Base-by-base conservation (phyloP, 1,140 invertebrate species). In the Drosophila bocki region DNA sequence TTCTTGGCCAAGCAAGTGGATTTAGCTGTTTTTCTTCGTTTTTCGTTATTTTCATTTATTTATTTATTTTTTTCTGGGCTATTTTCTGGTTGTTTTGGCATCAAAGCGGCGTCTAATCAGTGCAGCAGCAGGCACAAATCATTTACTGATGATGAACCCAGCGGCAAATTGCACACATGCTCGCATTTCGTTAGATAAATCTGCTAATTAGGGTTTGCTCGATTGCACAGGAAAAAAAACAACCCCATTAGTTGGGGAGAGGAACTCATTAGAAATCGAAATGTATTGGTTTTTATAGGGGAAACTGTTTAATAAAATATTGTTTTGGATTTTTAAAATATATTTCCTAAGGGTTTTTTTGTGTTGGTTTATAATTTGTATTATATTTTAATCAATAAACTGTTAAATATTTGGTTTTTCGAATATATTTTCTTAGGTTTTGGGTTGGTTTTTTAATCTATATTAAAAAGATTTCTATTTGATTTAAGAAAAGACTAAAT, bases 101-200 rank as follows among this genome's bases (percentile, higher is more conserved):
- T 82, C 76, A 91, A 81, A 86, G 76, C 56, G 56, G 72, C 84
- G 56, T 77, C 84, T 86, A 91, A 91, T 91, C 90, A 91, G 56
- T 67, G 45, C 39, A 53, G 54, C 53, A 56, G 58, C 35, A 26
- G 58, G 51, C 48, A 61, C 47, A 68, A 72, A 82, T 83, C 76
- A 69, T 67, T 75, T 64, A 39, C 65, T 78, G 82, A 79, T 81
- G 76, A 82, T 86, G 76, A 82, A 62, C 51, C 76, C 47, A 63
- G 41, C 75, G 45, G 41, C 80, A 64, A 82, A 91, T 91, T 82
- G 76, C 63, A 70, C 90, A 91, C 82, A 91, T 91, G 90, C 53
- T 75, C 67, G 82, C 57, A 91, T 91, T 91, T 90, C 47, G 22
- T 37, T 41, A 63, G 33, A 82, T 58, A 86, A 68, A 54, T 60